Conservation (phyloP, 2,888 invertebrate species). For the Salticus scenicus region DNA sequence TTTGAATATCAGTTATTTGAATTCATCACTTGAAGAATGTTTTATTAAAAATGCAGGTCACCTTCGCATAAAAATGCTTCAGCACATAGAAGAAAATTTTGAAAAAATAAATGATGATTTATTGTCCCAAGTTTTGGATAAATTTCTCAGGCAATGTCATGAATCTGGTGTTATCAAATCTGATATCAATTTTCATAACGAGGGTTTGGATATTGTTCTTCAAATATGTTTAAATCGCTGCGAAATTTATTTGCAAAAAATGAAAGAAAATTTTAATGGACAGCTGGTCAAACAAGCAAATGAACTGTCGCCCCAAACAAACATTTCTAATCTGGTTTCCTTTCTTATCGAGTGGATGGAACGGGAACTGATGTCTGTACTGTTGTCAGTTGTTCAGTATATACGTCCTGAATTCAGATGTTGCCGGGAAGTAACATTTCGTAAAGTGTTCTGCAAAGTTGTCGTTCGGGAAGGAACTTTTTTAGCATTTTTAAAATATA, state of each 20-base stretch:
- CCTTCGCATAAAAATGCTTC: not conserved
- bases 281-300: not conserved
- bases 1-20: too few species aligned
- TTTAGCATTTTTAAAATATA: constrained; percentile 13
- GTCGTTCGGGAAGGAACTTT: constrained; percentile 36
- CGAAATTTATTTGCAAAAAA: constrained; percentile 15
- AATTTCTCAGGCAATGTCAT: constrained; percentile 26
- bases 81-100: constrained; percentile 10
- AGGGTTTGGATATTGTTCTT: constrained; percentile 16
- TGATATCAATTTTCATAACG: not conserved
- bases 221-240: constrained; percentile 27
- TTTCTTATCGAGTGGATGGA: not conserved
- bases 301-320: not conserved
- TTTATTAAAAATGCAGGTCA: not conserved
- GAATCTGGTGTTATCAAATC: not conserved
- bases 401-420: constrained; percentile 32
- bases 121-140: constrained; percentile 19
- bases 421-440: constrained; percentile 26
- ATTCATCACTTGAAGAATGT: constrained; percentile 30
- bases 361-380: not conserved
- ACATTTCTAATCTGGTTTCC: not conserved
- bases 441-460: constrained; percentile 33
- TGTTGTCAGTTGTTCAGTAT: not conserved
- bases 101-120: constrained; percentile 17
- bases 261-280: constrained; percentile 1